Evolutionary conservation across 2,888 invertebrate species (phyloP).

Genomic region (Allolobophora icterica): DNA sequence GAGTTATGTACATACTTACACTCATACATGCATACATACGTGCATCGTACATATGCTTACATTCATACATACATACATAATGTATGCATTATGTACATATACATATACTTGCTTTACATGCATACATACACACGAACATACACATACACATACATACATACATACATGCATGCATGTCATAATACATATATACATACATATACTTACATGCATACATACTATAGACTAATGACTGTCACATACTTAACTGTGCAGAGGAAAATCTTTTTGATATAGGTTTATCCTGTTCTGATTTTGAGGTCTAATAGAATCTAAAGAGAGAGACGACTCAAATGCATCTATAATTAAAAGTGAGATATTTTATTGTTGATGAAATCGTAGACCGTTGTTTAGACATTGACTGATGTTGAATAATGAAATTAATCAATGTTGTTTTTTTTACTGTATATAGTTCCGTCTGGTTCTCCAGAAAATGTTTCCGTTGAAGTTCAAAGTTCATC

Average conservation of each 20-base stretch:
- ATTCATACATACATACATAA: not conserved
- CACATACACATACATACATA: not conserved
- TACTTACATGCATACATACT: not conserved
- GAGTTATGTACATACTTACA: not conserved
- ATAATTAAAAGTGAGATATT: too few species aligned
- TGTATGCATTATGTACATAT: not conserved
- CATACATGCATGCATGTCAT: too few species aligned
- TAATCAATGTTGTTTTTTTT: not conserved
- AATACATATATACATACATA: not conserved
- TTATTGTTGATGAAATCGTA: too few species aligned
- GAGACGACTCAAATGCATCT: too few species aligned
- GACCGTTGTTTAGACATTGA: too few species aligned
- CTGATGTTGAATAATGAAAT: not conserved
- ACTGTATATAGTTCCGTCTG: slow-evolving; percentile 73
- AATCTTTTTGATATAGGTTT: too few species aligned
- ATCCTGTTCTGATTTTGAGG: too few species aligned
- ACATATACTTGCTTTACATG: too few species aligned
- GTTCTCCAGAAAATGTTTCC: slow-evolving; percentile 85
- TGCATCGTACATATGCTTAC: not conserved
- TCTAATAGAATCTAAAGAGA: too few species aligned
- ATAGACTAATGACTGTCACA: not conserved
- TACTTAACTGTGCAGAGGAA: not conserved
- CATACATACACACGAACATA: too few species aligned
- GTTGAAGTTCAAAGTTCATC: slow-evolving; percentile 71
- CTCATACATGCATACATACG: not conserved